A percentile compares a stretch with the other conserved stretches of the same genome.
These are phyloP conservation scores for Emmelina monodactyla DNA, from an alignment of 2,888 invertebrate genomes.

Conservation along the genomic window DNA sequence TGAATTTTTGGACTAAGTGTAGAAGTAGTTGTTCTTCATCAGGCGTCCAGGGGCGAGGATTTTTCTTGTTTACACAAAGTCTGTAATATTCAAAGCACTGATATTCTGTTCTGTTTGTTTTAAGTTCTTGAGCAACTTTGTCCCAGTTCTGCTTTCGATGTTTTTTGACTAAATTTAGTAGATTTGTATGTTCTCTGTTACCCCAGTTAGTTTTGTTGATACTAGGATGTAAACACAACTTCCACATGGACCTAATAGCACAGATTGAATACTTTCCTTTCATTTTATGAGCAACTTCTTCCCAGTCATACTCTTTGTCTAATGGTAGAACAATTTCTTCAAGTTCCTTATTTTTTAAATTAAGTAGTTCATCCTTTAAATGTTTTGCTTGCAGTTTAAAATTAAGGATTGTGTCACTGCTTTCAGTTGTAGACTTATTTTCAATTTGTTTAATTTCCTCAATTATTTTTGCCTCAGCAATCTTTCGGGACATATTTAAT, in stretches of 20 bases:
- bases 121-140: conserved; percentile 63
- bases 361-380: not conserved
- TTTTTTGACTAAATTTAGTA: conserved; percentile 29
- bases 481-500: conserved; percentile 32
- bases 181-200: conserved; percentile 27
- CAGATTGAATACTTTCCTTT: conserved; percentile 65
- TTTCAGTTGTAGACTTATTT: conserved; percentile 6
- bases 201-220: conserved; percentile 62
- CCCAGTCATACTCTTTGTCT: conserved; percentile 66
- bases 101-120: conserved; percentile 69
- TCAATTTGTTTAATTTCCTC: conserved; percentile 3
- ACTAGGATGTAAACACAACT: conserved; percentile 71
- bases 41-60: conserved; percentile 65
- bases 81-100: conserved; percentile 75
- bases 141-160: conserved; percentile 72
- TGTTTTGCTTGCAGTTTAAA: not conserved
- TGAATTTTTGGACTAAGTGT: too few relatives aligned
- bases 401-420: not conserved
- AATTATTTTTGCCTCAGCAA: conserved; percentile 7
- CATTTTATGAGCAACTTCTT: conserved; percentile 48
- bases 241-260: conserved; percentile 77
- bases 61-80: conserved; percentile 44
- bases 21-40: too few relatives aligned
- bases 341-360: not conserved
- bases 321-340: conserved; percentile 30